Evolutionary conservation across 2,797 vertebrate genomes (phyloP), one percentile per base, ranked within the genome.

Genomic region (Falco peregrinus): DNA sequence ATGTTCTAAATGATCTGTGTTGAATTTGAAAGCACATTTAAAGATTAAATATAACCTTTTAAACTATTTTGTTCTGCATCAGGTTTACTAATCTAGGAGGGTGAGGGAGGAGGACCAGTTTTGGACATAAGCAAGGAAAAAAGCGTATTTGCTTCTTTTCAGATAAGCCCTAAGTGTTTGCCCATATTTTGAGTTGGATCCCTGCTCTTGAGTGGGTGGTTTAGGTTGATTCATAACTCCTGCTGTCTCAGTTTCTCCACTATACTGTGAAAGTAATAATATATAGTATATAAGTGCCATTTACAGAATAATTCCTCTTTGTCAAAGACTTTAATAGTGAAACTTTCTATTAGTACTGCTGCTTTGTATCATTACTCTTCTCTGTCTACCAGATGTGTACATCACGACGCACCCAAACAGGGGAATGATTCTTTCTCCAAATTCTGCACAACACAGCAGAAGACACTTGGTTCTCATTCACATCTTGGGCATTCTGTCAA

Each of bases 231-330:
- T 79, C 74, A 73, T 47, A 50, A 59, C 54, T 93, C 65, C 17
- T 6, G 3, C 69, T 51, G 9, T 77, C 76, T 81, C 41, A 13
- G 9, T 65, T 88, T 86, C 74, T 75, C 77, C 2, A 1, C 13
- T 69, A 9, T 16, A 59, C n/a, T 39, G 10, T 54, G 31, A 61
- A 79, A 33, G 24, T 33, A 90, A n/a, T 10, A 95, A 93, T 45
- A 54, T 16, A 45, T 50, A 33, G 18, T 35, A 31, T 29, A 10
- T 26, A 90, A 75, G 28, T 73, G 45, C 17, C 71, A 60, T 70
- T 80, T 87, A 50, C 47, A 83, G 78, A 83, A 11, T 75, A 83
- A 87, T 85, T 93, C 63, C 74, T 82, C 59, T 90, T 88, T 79
- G 61, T 68, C 83, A 79, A 61, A 78, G 26, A 47, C 76, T 90